These are phyloP conservation scores for Seriola aureovittata DNA, from an alignment of 2,113 vertebrate genomes.

Conservation along the genomic window DNA sequence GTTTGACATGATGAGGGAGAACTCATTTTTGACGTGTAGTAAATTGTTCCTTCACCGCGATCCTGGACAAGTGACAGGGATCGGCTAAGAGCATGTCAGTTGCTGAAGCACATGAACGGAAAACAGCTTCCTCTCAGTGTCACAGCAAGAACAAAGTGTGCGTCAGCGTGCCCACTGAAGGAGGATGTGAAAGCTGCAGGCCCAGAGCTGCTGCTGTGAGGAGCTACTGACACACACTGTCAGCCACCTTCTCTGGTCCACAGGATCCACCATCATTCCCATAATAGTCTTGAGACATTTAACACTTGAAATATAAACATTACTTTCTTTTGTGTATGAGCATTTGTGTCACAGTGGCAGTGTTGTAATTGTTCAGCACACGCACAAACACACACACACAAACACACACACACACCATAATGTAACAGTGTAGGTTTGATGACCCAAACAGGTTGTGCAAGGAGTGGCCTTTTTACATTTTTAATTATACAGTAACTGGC, in stretches of 20 bases:
- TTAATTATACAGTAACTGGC: background rate
- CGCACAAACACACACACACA: background rate
- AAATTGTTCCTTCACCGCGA: background rate
- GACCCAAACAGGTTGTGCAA: background rate
- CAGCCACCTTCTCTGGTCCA: background rate
- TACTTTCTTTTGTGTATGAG: background rate
- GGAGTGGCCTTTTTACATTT: background rate
- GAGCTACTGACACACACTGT: constrained; percentile 5
- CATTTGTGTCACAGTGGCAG: background rate
- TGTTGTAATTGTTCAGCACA: background rate
- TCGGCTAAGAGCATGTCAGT: background rate
- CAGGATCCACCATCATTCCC: background rate
- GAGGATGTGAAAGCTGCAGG: constrained; percentile 61
- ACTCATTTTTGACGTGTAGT: background rate
- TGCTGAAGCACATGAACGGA: constrained; percentile 41
- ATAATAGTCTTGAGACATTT: background rate
- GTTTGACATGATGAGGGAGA: background rate
- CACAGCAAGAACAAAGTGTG: constrained; percentile 26
- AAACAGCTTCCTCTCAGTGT: constrained; percentile 36
- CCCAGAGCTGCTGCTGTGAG: constrained; percentile 16
- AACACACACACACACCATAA: background rate
- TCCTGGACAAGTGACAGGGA: background rate
- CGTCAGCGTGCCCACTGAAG: constrained; percentile 30
- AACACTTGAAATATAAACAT: background rate
- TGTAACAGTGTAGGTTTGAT: background rate